Evolutionary conservation across 2,888 invertebrate species (phyloP).

Genomic region (Drosophila diplacantha): DNA sequence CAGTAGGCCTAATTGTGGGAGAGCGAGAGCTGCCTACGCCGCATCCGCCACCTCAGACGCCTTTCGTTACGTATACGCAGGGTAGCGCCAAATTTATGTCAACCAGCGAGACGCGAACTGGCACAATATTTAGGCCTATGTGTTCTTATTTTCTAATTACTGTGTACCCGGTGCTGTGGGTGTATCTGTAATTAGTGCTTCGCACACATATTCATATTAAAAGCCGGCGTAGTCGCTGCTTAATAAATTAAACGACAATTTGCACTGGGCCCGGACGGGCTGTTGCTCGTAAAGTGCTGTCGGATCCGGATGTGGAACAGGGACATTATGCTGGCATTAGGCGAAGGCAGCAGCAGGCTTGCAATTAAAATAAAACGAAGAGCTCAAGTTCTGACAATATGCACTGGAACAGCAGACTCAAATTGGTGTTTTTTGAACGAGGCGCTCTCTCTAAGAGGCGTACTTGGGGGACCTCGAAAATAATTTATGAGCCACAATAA

Average conservation of each 20-base stretch:
- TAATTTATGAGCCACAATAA: slow-evolving; percentile 67
- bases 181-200: slow-evolving; percentile 63
- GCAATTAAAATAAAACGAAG: slow-evolving; percentile 68
- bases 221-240: slow-evolving; percentile 55
- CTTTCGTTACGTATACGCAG: slow-evolving; percentile 50
- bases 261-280: slow-evolving; percentile 51
- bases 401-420: slow-evolving; percentile 17
- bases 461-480: slow-evolving; percentile 44
- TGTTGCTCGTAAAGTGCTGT: slow-evolving; percentile 56
- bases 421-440: slow-evolving; percentile 19
- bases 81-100: slow-evolving; percentile 41
- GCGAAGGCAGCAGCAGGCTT: slow-evolving; percentile 46
- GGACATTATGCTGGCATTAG: slow-evolving; percentile 54
- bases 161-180: slow-evolving; percentile 16
- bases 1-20: slow-evolving; percentile 26
- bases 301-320: slow-evolving; percentile 32
- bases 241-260: slow-evolving; percentile 72
- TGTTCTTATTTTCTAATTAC: slow-evolving; percentile 64
- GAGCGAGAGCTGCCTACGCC: slow-evolving; percentile 12
- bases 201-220: slow-evolving; percentile 64
- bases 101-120: slow-evolving; percentile 27
- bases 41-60: not conserved
- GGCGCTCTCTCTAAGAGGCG: slow-evolving; percentile 5
- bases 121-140: slow-evolving; percentile 26
- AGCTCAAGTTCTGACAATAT: slow-evolving; percentile 46